These are phyloP conservation scores for Eulemur rubriventer DNA, from an alignment of 2,797 vertebrate species.

Conservation along the genomic window DNA sequence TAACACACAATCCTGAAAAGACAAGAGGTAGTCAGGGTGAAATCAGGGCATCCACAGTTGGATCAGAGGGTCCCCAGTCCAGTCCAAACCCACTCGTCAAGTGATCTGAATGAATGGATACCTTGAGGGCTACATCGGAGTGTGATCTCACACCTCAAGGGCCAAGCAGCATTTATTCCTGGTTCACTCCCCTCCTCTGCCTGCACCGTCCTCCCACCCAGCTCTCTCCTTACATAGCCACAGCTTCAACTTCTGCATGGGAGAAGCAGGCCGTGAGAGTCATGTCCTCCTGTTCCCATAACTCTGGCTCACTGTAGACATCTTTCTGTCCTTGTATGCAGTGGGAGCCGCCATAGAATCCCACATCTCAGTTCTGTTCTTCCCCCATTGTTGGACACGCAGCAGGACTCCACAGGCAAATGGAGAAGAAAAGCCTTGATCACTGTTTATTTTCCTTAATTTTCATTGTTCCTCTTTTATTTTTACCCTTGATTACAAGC, in stretches of 20 bases:
- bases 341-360: slow-evolving; percentile 60
- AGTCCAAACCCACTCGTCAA: not conserved
- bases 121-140: not conserved
- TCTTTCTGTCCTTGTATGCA: slow-evolving; percentile 70
- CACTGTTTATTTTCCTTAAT: slow-evolving; percentile 74
- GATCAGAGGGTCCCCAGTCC: not conserved
- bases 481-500: slow-evolving; percentile 66
- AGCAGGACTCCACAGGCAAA: slow-evolving; percentile 78
- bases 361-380: slow-evolving; percentile 42
- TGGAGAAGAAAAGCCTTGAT: slow-evolving; percentile 78
- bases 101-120: not conserved
- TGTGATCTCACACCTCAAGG: not conserved
- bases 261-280: slow-evolving; percentile 37
- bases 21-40: not conserved
- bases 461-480: slow-evolving; percentile 78
- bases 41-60: not conserved
- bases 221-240: not conserved
- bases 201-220: not conserved
- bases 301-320: slow-evolving; percentile 52
- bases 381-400: slow-evolving; percentile 76
- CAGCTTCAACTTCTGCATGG: slow-evolving; percentile 39
- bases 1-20: not conserved
- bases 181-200: not conserved
- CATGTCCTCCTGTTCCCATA: slow-evolving; percentile 45
- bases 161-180: not conserved